Evolutionary conservation across 2,888 invertebrate species (phyloP), one percentile per base, ranked within the genome.

Genomic region (Drosophila kambysellisi): DNA sequence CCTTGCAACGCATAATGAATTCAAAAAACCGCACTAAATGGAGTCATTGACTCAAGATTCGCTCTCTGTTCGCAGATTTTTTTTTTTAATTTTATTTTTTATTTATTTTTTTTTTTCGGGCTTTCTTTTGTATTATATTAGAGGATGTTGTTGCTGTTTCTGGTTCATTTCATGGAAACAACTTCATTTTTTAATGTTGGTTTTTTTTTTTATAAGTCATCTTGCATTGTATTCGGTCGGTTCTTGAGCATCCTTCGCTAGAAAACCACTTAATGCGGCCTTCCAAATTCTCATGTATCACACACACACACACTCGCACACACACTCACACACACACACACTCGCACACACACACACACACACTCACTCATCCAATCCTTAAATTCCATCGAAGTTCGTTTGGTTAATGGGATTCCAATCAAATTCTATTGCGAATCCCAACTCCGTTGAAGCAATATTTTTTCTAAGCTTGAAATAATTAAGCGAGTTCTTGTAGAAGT

Each of bases 31-130:
- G 77, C 74, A 76, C 78, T 87, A 81, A 88, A 90, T 90, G 88
- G 88, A 89, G 90, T 85, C 90, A 88, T 90, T 89, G 87, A 76
- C 79, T 81, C 62, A 76, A 64, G 74, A 78, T 69, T 74, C 64
- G 61, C 61, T 75, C 75, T 58, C 53, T 65, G 57, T 66, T 69
- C n/a, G 32, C 30, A 35, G 61, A 6, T 39, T 56, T 57, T 20
- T 43, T 43, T 37, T 9, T 41, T 12, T 20, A 25, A 3, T 25
- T 17, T 25, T 57, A 15, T 29, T 46, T 59, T 32, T 59, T 52
- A 25, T 6, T 68, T 25, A 25, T 6, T 25, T 25, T 25, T 68
- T 17, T 17, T 57, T 41, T 51, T 56, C 2, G 60, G 17, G 30
- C 64, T 58, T 74, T 73, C 33, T 56, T 61, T 65, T 56, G 56